Conservation (phyloP, 2,888 invertebrate species). For the Synergus laeviventris region DNA sequence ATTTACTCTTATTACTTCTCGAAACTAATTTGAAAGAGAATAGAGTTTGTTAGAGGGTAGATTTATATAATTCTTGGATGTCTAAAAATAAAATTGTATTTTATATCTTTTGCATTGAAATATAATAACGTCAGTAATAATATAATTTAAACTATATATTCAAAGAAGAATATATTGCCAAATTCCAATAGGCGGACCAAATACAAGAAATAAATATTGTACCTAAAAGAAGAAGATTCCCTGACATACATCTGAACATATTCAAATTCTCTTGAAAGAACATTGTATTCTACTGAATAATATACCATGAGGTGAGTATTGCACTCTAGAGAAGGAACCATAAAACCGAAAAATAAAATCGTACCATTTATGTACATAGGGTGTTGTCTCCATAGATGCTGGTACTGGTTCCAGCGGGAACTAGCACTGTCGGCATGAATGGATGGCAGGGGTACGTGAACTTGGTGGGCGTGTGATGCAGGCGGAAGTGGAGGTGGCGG, state of each 20-base stretch:
- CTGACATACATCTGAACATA: no score
- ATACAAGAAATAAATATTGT: no score
- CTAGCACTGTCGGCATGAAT: constrained; percentile 80
- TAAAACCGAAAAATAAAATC: constrained; percentile 60
- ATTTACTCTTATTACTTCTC: constrained; percentile 18
- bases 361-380: constrained; percentile 88
- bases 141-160: no score
- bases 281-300: not conserved
- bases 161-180: no score
- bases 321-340: not conserved
- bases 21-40: no score
- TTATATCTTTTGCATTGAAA: not conserved
- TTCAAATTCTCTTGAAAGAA: not conserved
- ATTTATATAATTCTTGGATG: no score
- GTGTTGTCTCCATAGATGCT: constrained; percentile 87
- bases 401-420: constrained; percentile 84
- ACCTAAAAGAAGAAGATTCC: no score
- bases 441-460: constrained; percentile 81
- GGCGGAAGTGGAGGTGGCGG: constrained; percentile 80
- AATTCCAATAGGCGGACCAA: no score
- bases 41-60: no score
- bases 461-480: constrained; percentile 82
- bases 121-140: no score
- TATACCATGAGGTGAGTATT: no score
- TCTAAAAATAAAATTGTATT: no score